Conservation (phyloP, 1,140 invertebrate genomes). For the Sinonovacula constricta region DNA sequence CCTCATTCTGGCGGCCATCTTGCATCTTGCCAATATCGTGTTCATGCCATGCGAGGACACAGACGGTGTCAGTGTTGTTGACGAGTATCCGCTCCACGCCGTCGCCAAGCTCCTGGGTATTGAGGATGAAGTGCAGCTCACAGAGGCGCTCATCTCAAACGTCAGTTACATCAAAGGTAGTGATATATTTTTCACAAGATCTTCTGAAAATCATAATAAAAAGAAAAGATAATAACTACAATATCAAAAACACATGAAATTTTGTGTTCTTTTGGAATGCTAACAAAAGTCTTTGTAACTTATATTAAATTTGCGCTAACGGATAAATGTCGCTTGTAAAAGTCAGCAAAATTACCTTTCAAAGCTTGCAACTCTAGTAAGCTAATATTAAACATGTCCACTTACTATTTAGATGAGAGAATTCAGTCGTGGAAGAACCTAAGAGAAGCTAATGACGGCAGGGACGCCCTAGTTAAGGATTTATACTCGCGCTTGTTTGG, state of each 20-base stretch:
- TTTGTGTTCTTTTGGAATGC: too few relatives aligned
- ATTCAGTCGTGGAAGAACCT: slow-evolving; percentile 65
- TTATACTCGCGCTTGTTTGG: slow-evolving; percentile 83
- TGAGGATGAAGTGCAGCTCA: slow-evolving; percentile 66
- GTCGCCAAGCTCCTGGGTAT: slow-evolving; percentile 69
- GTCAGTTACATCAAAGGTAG: slow-evolving; percentile 68
- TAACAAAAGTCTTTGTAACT: too few relatives aligned
- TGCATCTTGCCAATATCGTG: slow-evolving; percentile 93
- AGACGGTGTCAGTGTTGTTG: slow-evolving; percentile 68
- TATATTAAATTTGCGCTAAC: too few relatives aligned
- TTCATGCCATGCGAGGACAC: slow-evolving; percentile 82
- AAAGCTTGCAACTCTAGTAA: too few relatives aligned
- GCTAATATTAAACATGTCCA: too few relatives aligned
- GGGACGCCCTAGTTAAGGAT: slow-evolving; percentile 83
- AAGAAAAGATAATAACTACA: too few relatives aligned
- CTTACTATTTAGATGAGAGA: slow-evolving; percentile 61
- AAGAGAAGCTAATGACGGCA: slow-evolving; percentile 77
- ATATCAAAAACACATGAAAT: too few relatives aligned
- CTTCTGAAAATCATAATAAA: too few relatives aligned
- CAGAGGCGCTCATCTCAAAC: slow-evolving; percentile 66
- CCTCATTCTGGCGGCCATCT: slow-evolving; percentile 89
- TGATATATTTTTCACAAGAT: too few relatives aligned
- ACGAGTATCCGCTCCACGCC: slow-evolving; percentile 66
- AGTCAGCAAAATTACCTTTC: too few relatives aligned
- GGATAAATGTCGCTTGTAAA: too few relatives aligned